Evolutionary conservation across 2,888 invertebrate genomes (phyloP).

Genomic region (Diarsia dahlii): DNA sequence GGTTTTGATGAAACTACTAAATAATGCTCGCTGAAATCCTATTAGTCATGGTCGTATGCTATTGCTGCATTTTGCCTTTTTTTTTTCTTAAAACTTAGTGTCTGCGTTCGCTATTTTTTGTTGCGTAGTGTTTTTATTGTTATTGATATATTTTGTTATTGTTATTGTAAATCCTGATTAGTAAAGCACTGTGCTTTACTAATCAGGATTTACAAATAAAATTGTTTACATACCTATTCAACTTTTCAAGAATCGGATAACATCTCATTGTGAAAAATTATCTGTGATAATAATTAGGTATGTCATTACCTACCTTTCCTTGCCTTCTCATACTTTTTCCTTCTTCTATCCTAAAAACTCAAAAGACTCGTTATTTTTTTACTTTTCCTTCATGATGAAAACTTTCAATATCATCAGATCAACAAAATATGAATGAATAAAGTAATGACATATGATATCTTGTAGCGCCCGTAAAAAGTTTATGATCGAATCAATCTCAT

Average conservation of each 20-base stretch:
- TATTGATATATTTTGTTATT: no score
- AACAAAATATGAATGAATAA: background rate
- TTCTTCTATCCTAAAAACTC: background rate
- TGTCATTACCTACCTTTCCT: background rate
- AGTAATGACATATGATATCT: background rate
- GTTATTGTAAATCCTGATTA: no score
- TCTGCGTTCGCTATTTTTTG: background rate
- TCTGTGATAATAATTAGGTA: background rate
- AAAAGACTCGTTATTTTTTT: background rate
- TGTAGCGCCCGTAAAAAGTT: slow-evolving; percentile 28
- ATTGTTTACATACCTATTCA: background rate
- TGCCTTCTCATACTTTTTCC: background rate
- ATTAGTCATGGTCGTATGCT: background rate
- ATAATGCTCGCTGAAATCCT: background rate
- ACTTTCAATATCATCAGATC: background rate
- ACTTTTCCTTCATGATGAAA: background rate
- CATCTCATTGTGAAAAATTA: background rate
- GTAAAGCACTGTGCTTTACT: no score
- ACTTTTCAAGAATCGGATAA: background rate
- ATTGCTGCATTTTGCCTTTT: background rate
- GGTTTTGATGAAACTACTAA: background rate
- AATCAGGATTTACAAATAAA: background rate
- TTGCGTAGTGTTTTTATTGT: no score
- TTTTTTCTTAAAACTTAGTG: background rate
- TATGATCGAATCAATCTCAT: slow-evolving; percentile 31